Evolutionary conservation across 1,140 invertebrate genomes (phyloP).

Genomic region (Eumaeus atala): DNA sequence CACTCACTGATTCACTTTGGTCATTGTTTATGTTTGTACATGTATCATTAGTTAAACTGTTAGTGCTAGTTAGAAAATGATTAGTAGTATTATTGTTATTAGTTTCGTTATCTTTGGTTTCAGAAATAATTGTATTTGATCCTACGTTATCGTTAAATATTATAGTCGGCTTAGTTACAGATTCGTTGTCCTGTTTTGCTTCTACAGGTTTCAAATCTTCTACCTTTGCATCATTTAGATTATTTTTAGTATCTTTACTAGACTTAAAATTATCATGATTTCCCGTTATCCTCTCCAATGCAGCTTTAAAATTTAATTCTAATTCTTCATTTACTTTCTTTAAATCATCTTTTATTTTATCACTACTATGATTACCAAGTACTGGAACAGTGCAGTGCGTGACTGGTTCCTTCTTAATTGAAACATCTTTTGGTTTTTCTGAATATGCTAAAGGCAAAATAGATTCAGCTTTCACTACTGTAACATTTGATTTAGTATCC

Average conservation of each 20-base stretch:
- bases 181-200: constrained; percentile 17
- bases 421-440: constrained; percentile 29
- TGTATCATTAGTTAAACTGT: no score
- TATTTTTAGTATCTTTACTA: neutral
- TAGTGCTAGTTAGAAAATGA: neutral
- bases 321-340: constrained; percentile 55
- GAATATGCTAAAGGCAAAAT: constrained; percentile 49
- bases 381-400: no score
- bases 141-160: neutral
- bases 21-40: neutral
- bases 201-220: neutral
- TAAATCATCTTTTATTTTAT: constrained; percentile 47
- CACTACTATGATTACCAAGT: constrained; percentile 17
- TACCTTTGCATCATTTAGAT: neutral
- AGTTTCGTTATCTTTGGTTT: neutral
- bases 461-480: constrained; percentile 45
- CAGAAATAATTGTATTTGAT: neutral
- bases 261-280: constrained; percentile 19
- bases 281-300: constrained; percentile 49
- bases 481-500: constrained; percentile 20
- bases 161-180: neutral
- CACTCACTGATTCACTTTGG: neutral
- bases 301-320: constrained; percentile 53
- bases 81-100: neutral
- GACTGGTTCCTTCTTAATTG: neutral